Evolutionary conservation across 2,113 vertebrate species (phyloP).

Genomic region (Stegostoma tigrinum): DNA sequence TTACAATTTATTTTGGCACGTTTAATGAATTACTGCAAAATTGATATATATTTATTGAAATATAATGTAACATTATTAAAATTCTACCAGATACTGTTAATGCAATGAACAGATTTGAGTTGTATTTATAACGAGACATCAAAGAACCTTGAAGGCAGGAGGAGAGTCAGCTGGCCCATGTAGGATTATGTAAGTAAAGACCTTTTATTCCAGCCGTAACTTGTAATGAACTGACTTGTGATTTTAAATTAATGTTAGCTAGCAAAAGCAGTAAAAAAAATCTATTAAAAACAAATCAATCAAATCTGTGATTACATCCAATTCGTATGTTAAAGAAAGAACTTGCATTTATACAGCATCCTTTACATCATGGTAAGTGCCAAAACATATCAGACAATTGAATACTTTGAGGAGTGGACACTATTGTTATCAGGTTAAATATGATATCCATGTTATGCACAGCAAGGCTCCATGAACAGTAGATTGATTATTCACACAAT

Average conservation of each 20-base stretch:
- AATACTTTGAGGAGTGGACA: not conserved
- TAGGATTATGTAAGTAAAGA: constrained; percentile 24
- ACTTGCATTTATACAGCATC: not conserved
- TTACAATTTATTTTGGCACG: constrained; percentile 24
- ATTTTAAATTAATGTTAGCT: not conserved
- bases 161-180: not conserved
- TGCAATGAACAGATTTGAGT: not conserved
- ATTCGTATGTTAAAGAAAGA: not conserved
- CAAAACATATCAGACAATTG: not conserved
- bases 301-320: not conserved
- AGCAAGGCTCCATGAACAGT: not conserved
- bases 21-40: not conserved
- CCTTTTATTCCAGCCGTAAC: not conserved
- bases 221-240: not conserved
- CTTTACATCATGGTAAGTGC: not conserved
- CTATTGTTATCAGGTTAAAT: not conserved
- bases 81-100: not conserved
- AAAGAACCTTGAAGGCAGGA: not conserved
- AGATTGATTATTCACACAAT: not conserved
- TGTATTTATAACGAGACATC: not conserved
- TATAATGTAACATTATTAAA: constrained; percentile 19
- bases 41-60: not conserved
- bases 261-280: constrained; percentile 1
- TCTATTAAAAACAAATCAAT: not conserved
- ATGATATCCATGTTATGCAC: not conserved